phyloP scores from a whole-genome alignment of 92 coral and sea anemone species.

The Palythoa heliodiscus region DNA sequence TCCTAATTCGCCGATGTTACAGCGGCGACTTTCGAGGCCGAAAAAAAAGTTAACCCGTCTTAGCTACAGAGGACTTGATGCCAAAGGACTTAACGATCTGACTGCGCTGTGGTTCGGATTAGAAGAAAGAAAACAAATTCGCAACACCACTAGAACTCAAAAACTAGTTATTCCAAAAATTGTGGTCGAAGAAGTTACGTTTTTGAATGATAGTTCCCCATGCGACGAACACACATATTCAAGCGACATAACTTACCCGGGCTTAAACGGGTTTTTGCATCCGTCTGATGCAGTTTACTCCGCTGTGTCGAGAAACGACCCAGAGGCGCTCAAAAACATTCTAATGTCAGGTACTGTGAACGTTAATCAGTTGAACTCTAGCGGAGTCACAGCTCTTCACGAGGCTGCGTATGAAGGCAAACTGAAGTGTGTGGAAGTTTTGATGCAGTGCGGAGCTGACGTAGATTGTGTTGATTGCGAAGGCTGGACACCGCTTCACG shows the following conservation, averaged over 20 bases:
- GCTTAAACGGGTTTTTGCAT: conserved; percentile 62
- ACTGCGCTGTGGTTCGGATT: conserved; percentile 28
- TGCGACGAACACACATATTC: no score
- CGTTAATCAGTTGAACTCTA: conserved; percentile 73
- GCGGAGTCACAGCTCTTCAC: conserved; percentile 87
- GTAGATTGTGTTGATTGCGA: conserved; percentile 71
- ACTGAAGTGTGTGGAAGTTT: conserved; percentile 61
- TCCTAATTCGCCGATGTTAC: conserved; percentile 31
- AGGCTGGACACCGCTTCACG: conserved; percentile 92
- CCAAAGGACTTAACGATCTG: conserved; percentile 21
- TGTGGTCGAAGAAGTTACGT: conserved; percentile 56
- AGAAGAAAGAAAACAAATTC: conserved; percentile 5
- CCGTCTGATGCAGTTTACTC: conserved; percentile 78
- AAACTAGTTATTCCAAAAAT: conserved; percentile 58
- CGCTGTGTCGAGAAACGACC: conserved; percentile 82
- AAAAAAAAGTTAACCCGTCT: conserved; percentile 79
- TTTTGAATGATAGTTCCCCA: background rate
- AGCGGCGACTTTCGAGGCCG: conserved; percentile 49
- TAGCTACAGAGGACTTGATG: conserved; percentile 44
- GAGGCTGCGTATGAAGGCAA: conserved; percentile 92
- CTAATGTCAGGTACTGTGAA: conserved; percentile 84
- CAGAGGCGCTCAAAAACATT: conserved; percentile 71
- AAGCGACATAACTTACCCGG: no score
- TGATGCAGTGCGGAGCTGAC: conserved; percentile 83
- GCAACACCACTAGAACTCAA: conserved; percentile 10